Evolutionary conservation across 53 echinoderm and acorn worm genomes (phyloP).

Genomic region (Paracentrotus lividus): DNA sequence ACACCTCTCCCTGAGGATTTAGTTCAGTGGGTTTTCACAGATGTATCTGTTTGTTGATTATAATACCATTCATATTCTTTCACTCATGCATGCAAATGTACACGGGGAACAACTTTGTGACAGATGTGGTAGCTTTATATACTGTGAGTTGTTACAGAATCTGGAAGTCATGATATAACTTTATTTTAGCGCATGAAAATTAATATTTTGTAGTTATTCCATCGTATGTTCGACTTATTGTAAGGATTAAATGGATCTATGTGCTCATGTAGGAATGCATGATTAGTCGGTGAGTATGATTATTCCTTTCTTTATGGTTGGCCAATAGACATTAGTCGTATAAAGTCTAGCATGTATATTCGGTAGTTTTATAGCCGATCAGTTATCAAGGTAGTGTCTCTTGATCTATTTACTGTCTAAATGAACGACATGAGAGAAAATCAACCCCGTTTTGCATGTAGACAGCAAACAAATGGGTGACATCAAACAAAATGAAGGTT

Average conservation of each 20-base stretch:
- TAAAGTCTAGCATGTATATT: background rate
- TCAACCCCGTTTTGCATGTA: background rate
- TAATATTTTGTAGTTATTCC: background rate
- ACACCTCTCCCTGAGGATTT: background rate
- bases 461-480: background rate
- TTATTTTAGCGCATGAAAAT: background rate
- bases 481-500: too few relatives aligned
- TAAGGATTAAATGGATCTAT: background rate
- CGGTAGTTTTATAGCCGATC: background rate
- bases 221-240: background rate
- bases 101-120: background rate
- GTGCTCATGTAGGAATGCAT: background rate
- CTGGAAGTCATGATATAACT: background rate
- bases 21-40: conserved; percentile 25
- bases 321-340: background rate
- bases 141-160: background rate
- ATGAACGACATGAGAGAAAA: background rate
- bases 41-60: background rate
- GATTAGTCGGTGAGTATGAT: background rate
- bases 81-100: background rate
- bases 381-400: background rate
- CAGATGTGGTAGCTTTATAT: background rate
- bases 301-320: background rate
- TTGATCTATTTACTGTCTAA: background rate
- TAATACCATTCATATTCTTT: background rate